phyloP scores from a whole-genome alignment of 2,113 vertebrate genomes.

The Nestor notabilis region DNA sequence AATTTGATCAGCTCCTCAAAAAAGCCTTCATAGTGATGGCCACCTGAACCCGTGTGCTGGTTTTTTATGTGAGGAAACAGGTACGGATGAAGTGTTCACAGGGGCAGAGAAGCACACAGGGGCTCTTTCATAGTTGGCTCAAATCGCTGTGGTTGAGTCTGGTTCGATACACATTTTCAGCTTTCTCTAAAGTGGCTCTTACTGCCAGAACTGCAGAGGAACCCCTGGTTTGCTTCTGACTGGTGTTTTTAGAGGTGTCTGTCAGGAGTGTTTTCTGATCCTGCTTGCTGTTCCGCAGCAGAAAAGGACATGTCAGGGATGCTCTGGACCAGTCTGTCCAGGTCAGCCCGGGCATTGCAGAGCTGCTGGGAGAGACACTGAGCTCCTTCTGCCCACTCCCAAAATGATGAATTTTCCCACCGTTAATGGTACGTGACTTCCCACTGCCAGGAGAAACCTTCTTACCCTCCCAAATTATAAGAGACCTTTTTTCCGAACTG shows the following conservation, averaged over 20 bases:
- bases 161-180: background rate
- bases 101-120: background rate
- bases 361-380: background rate
- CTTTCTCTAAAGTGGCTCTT: background rate
- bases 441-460: background rate
- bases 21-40: background rate
- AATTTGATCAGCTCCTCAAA: background rate
- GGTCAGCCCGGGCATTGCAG: background rate
- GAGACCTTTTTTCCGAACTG: background rate
- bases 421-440: background rate
- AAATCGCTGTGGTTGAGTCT: background rate
- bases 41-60: rapidly evolving
- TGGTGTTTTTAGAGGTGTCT: background rate
- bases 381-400: background rate
- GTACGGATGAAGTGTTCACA: background rate
- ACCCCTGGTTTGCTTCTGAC: background rate
- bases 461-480: background rate
- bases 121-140: background rate
- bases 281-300: background rate
- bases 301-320: background rate
- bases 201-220: background rate
- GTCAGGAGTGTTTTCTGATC: background rate
- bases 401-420: background rate
- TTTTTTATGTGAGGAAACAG: background rate
- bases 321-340: background rate